Conservation (phyloP, 64 coral and sea anemone species). For the Porites australiensis region DNA sequence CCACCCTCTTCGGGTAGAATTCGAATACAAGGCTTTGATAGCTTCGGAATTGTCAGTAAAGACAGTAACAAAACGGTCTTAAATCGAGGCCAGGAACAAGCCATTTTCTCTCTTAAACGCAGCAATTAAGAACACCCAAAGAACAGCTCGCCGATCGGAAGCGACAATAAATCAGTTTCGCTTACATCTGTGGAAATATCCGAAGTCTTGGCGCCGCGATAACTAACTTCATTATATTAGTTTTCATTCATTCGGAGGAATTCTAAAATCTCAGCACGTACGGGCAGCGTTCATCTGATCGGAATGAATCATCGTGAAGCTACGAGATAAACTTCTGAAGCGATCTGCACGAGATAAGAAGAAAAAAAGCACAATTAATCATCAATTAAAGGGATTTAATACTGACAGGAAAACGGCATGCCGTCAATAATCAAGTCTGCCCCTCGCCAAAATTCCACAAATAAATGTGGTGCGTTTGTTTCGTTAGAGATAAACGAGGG, state of each 20-base stretch:
- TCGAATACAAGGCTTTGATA: constrained; percentile 81
- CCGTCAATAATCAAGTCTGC: constrained; percentile 25
- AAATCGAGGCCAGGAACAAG: not conserved
- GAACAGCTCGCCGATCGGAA: not conserved
- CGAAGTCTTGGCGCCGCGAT: constrained; percentile 26
- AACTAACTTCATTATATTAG: constrained; percentile 46
- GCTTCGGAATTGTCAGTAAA: constrained; percentile 59
- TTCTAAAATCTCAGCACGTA: constrained; percentile 26
- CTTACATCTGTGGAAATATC: constrained; percentile 46
- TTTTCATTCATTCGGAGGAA: constrained; percentile 9
- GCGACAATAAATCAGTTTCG: constrained; percentile 43
- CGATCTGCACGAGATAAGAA: constrained; percentile 54
- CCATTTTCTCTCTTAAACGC: not conserved
- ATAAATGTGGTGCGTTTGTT: constrained; percentile 35
- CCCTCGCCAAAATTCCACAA: constrained; percentile 6
- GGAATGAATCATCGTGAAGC: constrained; percentile 25
- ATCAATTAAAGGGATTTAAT: constrained; percentile 52
- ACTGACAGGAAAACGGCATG: constrained; percentile 45
- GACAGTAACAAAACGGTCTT: constrained; percentile 15
- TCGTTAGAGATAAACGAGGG: constrained; percentile 56
- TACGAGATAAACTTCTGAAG: constrained; percentile 45
- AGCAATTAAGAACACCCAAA: constrained; percentile 11
- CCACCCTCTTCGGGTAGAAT: constrained; percentile 57
- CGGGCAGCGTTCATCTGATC: constrained; percentile 20
- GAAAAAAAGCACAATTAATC: constrained; percentile 39